Evolutionary conservation across 23 tunicate species (phyloP), one percentile per base, ranked within the genome.

Genomic region (Styela clava): DNA sequence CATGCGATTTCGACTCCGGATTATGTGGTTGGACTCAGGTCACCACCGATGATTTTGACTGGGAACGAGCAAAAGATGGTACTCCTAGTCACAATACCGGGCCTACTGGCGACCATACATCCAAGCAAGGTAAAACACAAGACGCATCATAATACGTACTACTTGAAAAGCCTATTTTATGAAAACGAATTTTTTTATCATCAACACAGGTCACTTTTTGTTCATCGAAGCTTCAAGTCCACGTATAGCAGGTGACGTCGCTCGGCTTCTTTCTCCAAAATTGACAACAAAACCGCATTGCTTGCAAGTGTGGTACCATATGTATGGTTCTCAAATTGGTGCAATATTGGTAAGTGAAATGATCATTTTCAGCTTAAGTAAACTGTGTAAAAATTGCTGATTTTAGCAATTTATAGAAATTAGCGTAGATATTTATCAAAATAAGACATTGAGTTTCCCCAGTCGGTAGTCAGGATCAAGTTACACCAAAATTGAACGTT

Each of bases 171-270:
- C n/a, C n/a, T n/a, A n/a, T n/a, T n/a, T n/a, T n/a, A n/a, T n/a
- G n/a, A n/a, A n/a, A n/a, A n/a, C n/a, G n/a, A n/a, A n/a, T n/a
- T n/a, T n/a, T n/a, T n/a, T n/a, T n/a, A n/a, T n/a, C n/a, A n/a
- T n/a, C n/a, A n/a, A n/a, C 12, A 18, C 87, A 93, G 98, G 98
- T 61, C 56, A 83, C 25, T 96, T 85, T 72, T 31, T 96, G 73
- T 96, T 74, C 81, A 81, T 96, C 79, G 99, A 96, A 68, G 99
- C 99, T 21, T 96, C 99, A 16, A 67, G 86, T 63, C 99, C 99
- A 26, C 79, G 93, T 33, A 79, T 81, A 26, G 26, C 35, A 3
- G 94, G 94, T 23, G 97, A 96, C 73, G 56, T 35, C 20, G 94
- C 94, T 21, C 83, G 84, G 23, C 82, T 96, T 24, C 64, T 84